Evolutionary conservation across 2,888 invertebrate genomes (phyloP), one percentile per base, ranked within the genome.

Genomic region (Spisula solida): DNA sequence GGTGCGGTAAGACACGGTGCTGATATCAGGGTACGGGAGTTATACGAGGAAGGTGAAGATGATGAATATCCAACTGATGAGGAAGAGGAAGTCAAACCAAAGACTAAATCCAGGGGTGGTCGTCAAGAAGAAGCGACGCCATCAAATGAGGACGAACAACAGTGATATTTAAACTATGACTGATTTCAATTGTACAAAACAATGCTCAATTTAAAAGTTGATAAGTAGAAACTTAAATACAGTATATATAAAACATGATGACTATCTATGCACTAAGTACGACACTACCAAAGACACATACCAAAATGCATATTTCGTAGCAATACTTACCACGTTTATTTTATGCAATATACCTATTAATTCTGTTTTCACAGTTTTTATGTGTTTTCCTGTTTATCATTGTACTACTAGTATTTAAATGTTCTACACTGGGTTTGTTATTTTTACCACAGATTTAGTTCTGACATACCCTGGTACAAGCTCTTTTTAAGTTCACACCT

Each of bases 1-100:
- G 89, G 89, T 18, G 80, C 89, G 31, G 86, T 86, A 12, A 20
- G 89, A 29, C 89, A 89, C 31, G 86, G 86, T 56, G 81, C 86
- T 16, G 89, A 89, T 70, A 84, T 89, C 25, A 82, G 89, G 25
- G 83, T 82, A 16, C 84, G 86, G 25, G 89, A 89, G 20, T 56
- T 82, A 16, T 81, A 86, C 47, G 86, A 86, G n/a, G 48, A 82
- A n/a, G 51, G 51, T 6, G 56, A 79, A 12, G 85, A 85, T 55
- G 85, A 87, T 1, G 82, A 78, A 29, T 78, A 82, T 8, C 55
- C 87, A 12, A 78, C 82, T 47, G 87, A 87, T 31, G 86, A 85
- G n/a, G 82, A 83, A 29, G 83, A 83, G 20, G 83, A 70, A 31
- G 70, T 51, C 12, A 56, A 70, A 48, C 75, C 75, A 14, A 48